Evolutionary conservation across 2,797 vertebrate genomes (phyloP).

Genomic region (Muraenolepis orangiensis): DNA sequence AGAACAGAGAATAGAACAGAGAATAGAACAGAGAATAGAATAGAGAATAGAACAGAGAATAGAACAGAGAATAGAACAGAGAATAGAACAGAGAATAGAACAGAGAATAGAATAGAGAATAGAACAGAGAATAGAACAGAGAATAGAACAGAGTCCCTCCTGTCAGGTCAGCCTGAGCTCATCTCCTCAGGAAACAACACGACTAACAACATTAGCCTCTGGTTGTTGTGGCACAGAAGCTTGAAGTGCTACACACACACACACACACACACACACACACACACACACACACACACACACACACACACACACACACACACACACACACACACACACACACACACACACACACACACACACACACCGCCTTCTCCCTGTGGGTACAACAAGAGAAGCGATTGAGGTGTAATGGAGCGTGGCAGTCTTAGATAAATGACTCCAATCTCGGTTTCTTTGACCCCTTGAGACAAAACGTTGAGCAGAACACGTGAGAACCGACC

Average conservation of each 20-base stretch:
- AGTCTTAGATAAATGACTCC: slow-evolving; percentile 74
- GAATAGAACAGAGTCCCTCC: no score
- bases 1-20: no score
- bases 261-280: slow-evolving; percentile 30
- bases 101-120: neutral
- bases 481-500: no score
- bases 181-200: slow-evolving; percentile 8
- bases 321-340: slow-evolving; percentile 39
- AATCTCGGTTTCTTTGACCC: slow-evolving; percentile 75
- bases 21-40: no score
- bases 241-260: slow-evolving; percentile 7
- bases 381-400: slow-evolving; percentile 59
- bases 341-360: slow-evolving; percentile 25
- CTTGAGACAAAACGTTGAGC: slow-evolving; percentile 64
- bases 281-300: slow-evolving; percentile 38
- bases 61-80: no score
- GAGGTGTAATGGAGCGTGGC: slow-evolving; percentile 70
- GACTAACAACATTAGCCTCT: slow-evolving; percentile 41
- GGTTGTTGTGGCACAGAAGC: slow-evolving; percentile 19
- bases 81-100: no score
- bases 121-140: neutral
- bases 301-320: slow-evolving; percentile 15
- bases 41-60: no score
- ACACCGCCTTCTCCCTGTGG: slow-evolving; percentile 35
- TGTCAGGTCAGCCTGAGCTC: neutral